Evolutionary conservation across 2,113 vertebrate genomes (phyloP).

Genomic region (Baryphthengus martii): DNA sequence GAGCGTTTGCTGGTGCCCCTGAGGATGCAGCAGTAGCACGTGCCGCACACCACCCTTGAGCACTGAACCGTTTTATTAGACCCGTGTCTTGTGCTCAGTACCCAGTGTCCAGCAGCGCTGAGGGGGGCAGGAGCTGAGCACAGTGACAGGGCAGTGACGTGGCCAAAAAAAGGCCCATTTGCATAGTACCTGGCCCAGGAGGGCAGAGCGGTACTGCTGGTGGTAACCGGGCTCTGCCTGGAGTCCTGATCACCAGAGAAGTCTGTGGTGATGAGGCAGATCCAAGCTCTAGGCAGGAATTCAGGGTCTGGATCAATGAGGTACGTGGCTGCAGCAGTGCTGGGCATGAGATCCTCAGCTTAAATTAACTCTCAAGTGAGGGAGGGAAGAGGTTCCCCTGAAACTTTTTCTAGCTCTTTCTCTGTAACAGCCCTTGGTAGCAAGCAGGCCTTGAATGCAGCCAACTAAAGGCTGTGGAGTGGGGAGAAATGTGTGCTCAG

Average conservation of each 20-base stretch:
- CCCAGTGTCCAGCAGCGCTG: not conserved
- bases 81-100: fast-evolving
- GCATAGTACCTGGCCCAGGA: not conserved
- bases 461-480: not conserved
- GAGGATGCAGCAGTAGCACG: not conserved
- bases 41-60: not conserved
- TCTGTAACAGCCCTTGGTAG: not conserved
- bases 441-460: not conserved
- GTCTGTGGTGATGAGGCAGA: not conserved
- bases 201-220: not conserved
- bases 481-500: not conserved
- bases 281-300: not conserved
- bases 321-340: not conserved
- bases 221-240: not conserved
- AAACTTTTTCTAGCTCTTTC: not conserved
- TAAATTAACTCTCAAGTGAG: not conserved
- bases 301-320: not conserved
- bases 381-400: not conserved
- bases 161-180: not conserved
- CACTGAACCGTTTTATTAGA: not conserved
- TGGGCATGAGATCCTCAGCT: not conserved
- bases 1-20: not conserved
- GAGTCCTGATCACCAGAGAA: not conserved
- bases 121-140: not conserved
- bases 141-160: not conserved